Evolutionary conservation across 2,797 vertebrate species (phyloP), one percentile per base, ranked within the genome.

Genomic region (Mormyrus proboscirostris): DNA sequence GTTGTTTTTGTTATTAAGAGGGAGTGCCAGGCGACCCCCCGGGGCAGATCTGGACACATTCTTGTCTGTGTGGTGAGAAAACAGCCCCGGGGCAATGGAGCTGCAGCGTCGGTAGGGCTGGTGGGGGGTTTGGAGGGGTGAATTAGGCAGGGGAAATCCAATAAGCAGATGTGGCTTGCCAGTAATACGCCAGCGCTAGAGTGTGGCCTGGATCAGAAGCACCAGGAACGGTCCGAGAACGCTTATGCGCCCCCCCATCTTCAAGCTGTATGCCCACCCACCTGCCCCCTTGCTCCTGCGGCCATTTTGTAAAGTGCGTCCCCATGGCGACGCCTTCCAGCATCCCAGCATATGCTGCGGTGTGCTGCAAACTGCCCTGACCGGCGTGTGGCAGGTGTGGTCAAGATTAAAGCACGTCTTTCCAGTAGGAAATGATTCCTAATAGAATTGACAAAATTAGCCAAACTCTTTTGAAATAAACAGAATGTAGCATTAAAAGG

Each of bases 1-100:
- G 59, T 73, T 91, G 90, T 93, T 91, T 91, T 93, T 92, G 89
- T 94, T 93, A 92, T 92, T 90, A 93, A 92, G 91, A 55, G 22
- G 69, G 86, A 89, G 92, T 73, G 89, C 89, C 44, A 19, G 51
- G 85, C 90, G 86, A 79, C 91, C 91, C 91, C 4, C 53, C 89
- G 88, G 92, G 22, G 90, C 84, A 89, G 88, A 55, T 16, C 44
- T 91, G 91, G 92, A 91, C 10, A 73, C 86, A 93, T 94, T 92
- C 92, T 92, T 86, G 91, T 91, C 65, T 88, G 90, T 90, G 89
- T 91, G 92, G 89, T 93, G 90, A 92, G 92, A 91, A 92, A 93
- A 91, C 84, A 90, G 91, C 92, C 90, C 79, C 29, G 33, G 29
- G 91, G 91, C 83, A 16, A 84, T 83, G 25, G 53, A 86, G 69